These are phyloP conservation scores for Invenusta paracnida DNA, from an alignment of 2,888 invertebrate genomes.

Conservation along the genomic window DNA sequence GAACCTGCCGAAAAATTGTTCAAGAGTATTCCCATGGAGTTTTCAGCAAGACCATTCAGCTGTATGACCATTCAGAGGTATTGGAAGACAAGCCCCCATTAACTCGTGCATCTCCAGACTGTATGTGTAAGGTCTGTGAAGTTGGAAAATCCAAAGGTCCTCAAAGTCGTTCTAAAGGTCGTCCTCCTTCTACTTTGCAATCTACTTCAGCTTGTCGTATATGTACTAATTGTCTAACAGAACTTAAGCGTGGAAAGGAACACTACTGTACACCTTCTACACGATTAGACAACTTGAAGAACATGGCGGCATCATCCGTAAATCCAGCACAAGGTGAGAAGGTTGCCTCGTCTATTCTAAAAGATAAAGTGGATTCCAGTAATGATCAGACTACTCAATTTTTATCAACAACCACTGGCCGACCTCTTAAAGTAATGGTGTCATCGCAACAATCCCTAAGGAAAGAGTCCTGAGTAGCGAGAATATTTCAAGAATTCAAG, in stretches of 20 bases:
- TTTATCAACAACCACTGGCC: background rate
- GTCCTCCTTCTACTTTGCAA: slow-evolving; percentile 21
- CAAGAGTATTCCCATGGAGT: too few species aligned
- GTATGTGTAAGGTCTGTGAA: background rate
- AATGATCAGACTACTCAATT: background rate
- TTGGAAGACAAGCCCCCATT: background rate
- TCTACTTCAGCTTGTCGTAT: slow-evolving; percentile 23
- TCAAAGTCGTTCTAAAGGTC: slow-evolving; percentile 19
- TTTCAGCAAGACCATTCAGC: too few species aligned
- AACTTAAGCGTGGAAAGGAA: slow-evolving; percentile 23
- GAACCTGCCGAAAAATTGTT: too few species aligned
- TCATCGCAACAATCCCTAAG: background rate
- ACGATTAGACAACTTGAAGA: background rate
- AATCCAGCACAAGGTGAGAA: slow-evolving; percentile 19
- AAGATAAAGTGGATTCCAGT: slow-evolving; percentile 5
- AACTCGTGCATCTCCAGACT: background rate
- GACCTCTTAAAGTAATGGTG: background rate
- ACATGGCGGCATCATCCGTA: background rate
- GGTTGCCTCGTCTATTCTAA: slow-evolving; percentile 22
- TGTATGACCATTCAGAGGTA: too few species aligned
- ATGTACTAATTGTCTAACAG: slow-evolving; percentile 27
- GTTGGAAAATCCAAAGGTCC: background rate
- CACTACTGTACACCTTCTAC: slow-evolving; percentile 23
- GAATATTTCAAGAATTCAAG: slow-evolving; percentile 17
- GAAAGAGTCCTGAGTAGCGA: background rate